A percentile compares a stretch with the other conserved stretches of the same genome.
phyloP scores from a whole-genome alignment of 2,797 vertebrate species.

The Anabacerthia variegaticeps region DNA sequence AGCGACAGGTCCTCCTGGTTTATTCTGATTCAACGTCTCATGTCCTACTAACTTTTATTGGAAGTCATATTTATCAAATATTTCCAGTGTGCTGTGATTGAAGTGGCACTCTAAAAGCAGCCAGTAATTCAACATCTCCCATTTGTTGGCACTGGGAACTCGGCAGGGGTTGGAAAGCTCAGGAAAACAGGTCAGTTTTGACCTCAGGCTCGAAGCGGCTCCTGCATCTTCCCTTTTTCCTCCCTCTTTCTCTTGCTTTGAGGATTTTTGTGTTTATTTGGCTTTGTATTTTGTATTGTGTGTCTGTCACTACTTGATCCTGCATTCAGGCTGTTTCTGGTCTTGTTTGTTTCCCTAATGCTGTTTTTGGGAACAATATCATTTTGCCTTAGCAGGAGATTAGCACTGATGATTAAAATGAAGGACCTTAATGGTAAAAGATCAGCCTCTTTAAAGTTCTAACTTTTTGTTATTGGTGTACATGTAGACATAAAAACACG shows the following conservation, averaged over 20 bases:
- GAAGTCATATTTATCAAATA: conserved; percentile 30
- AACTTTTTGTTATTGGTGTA: not conserved
- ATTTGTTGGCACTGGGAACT: not conserved
- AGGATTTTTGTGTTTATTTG: too few species aligned
- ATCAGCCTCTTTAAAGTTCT: not conserved
- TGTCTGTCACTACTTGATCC: not conserved
- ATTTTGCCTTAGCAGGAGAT: not conserved
- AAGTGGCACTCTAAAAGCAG: conserved; percentile 15
- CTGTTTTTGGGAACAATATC: not conserved
- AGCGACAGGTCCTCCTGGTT: not conserved
- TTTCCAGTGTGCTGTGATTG: not conserved
- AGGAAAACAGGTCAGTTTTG: not conserved
- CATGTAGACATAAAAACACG: not conserved
- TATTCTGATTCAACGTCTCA: not conserved
- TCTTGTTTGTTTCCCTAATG: not conserved
- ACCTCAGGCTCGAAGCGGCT: not conserved
- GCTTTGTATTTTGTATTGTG: not conserved
- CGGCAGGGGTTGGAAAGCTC: not conserved
- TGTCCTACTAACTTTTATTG: not conserved
- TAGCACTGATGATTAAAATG: not conserved
- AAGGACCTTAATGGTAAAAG: not conserved
- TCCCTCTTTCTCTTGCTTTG: not conserved
- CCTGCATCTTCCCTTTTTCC: not conserved
- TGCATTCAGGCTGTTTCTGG: not conserved
- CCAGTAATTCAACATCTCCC: not conserved